These are phyloP conservation scores for Conopomorpha cramerella DNA, from an alignment of 1,140 invertebrate genomes.

Conservation along the genomic window DNA sequence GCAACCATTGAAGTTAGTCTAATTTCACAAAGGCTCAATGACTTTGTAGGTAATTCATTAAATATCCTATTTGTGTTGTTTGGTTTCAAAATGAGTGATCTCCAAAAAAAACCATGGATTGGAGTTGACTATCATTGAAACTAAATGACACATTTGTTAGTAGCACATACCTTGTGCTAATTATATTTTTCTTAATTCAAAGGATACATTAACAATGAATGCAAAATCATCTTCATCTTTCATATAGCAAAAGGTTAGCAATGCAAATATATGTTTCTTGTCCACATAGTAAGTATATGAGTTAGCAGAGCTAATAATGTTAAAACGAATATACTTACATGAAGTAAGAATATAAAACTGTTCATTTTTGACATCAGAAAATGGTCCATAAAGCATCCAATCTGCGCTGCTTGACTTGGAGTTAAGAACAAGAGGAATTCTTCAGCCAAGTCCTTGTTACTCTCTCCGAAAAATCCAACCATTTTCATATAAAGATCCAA, in stretches of 20 bases:
- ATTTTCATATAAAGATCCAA: conserved; percentile 70
- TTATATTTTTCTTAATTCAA: too few species aligned
- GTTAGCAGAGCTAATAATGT: not conserved
- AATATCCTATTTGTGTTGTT: too few species aligned
- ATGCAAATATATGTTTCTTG: conserved; percentile 1
- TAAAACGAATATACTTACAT: conserved; percentile 25
- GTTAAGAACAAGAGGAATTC: conserved; percentile 82
- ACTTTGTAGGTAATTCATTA: too few species aligned
- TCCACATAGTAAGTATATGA: not conserved
- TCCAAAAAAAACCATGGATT: too few species aligned
- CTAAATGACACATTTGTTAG: too few species aligned
- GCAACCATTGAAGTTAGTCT: too few species aligned
- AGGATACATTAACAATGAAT: conserved; percentile 1
- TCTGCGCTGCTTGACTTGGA: conserved; percentile 74
- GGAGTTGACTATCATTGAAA: too few species aligned
- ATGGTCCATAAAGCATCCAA: conserved; percentile 77
- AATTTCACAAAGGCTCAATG: too few species aligned
- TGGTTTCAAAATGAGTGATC: too few species aligned
- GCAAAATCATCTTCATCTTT: not conserved
- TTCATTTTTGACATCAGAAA: conserved; percentile 63
- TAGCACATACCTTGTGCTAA: too few species aligned
- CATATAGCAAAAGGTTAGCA: not conserved
- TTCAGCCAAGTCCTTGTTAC: conserved; percentile 74
- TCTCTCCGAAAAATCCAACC: conserved; percentile 65
- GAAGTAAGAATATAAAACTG: conserved; percentile 71